These are phyloP conservation scores for Leptinotarsa undecemlineata DNA, from an alignment of 1,140 invertebrate genomes.

Conservation along the genomic window DNA sequence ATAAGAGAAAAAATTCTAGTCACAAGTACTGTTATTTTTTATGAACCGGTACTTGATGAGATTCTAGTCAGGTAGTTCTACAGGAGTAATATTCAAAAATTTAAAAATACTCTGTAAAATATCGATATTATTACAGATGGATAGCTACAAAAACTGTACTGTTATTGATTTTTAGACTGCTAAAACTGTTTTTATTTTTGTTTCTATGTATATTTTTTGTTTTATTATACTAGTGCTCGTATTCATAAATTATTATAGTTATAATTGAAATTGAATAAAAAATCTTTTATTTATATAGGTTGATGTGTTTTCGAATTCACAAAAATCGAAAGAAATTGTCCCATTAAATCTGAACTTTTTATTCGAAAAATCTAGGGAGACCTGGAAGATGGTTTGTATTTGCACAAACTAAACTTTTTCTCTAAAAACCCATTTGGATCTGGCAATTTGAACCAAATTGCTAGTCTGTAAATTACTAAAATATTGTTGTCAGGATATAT, in stretches of 20 bases:
- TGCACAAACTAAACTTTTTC: too few species aligned
- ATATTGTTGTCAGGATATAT: too few species aligned
- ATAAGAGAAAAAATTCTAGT: slow-evolving; percentile 44
- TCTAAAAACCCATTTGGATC: too few species aligned
- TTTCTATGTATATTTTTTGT: slow-evolving; percentile 43
- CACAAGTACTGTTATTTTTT: slow-evolving; percentile 43
- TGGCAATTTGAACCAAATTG: too few species aligned
- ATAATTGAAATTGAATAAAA: slow-evolving; percentile 40
- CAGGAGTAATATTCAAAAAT: neutral
- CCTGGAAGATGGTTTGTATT: too few species aligned
- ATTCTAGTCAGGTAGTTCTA: slow-evolving; percentile 8
- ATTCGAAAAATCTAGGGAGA: too few species aligned
- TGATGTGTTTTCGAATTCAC: neutral
- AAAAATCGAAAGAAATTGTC: too few species aligned
- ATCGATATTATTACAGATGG: slow-evolving; percentile 3
- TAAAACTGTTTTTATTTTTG: slow-evolving; percentile 45
- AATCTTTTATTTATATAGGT: slow-evolving; percentile 20
- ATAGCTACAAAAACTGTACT: slow-evolving; percentile 38
- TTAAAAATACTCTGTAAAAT: slow-evolving; percentile 1
- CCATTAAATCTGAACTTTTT: too few species aligned
- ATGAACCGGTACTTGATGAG: slow-evolving; percentile 31
- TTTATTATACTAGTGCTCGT: slow-evolving; percentile 44
- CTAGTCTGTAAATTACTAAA: too few species aligned
- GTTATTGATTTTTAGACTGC: slow-evolving; percentile 44
- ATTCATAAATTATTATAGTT: slow-evolving; percentile 52